A percentile compares a stretch with the other conserved stretches of the same genome.
phyloP scores from a whole-genome alignment of 2,888 invertebrate species.

The Scelioninae gen. 1 region DNA sequence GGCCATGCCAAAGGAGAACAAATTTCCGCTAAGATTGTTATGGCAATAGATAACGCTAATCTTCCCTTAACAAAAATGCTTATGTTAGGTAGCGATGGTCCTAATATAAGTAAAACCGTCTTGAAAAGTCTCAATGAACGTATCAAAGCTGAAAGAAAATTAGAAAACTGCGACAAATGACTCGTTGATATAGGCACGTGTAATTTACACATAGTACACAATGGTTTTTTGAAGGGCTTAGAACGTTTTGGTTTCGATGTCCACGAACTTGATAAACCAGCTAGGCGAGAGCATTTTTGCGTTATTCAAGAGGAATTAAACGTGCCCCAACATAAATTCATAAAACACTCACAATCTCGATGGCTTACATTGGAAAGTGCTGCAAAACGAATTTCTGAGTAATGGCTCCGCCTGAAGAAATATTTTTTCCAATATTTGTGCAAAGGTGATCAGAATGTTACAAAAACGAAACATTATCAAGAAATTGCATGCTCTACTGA shows the following conservation, averaged over 20 bases:
- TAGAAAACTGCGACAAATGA: not conserved
- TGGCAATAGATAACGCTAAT: constrained; percentile 20
- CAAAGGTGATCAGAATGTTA: not conserved
- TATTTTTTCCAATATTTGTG: constrained; percentile 26
- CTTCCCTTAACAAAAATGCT: constrained; percentile 21
- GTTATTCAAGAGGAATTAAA: constrained; percentile 41
- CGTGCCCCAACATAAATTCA: constrained; percentile 40
- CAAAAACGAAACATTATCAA: constrained; percentile 7
- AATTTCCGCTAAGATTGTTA: constrained; percentile 18
- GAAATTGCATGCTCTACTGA: constrained; percentile 7
- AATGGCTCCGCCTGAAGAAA: constrained; percentile 14
- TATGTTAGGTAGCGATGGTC: constrained; percentile 33
- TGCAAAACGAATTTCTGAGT: constrained; percentile 38
- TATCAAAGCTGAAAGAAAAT: constrained; percentile 10
- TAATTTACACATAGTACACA: constrained; percentile 41
- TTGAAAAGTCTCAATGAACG: constrained; percentile 4
- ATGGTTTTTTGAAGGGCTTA: constrained; percentile 23
- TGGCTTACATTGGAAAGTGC: constrained; percentile 40
- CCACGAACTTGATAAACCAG: not conserved
- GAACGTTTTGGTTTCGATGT: constrained; percentile 11
- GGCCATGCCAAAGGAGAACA: constrained; percentile 33
- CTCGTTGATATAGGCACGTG: constrained; percentile 38
- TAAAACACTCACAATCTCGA: constrained; percentile 46
- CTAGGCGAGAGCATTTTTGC: constrained; percentile 39
- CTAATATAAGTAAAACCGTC: constrained; percentile 34